phyloP scores from a whole-genome alignment of 2,113 vertebrate genomes.

The Corvus moneduloides region DNA sequence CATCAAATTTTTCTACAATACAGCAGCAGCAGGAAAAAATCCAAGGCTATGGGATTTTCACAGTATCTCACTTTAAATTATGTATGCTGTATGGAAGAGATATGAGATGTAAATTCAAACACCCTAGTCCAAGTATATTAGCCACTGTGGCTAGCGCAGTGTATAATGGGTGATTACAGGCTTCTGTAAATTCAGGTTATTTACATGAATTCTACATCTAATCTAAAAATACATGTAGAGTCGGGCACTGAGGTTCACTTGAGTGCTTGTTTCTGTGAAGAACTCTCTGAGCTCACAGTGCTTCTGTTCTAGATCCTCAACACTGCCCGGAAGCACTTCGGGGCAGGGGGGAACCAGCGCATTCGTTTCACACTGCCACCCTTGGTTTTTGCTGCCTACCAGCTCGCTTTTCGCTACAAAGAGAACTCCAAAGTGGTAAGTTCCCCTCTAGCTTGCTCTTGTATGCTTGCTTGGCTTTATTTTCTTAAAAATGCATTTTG shows the following conservation, averaged over 20 bases:
- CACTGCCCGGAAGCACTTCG: conserved; percentile 96
- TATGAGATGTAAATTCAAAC: background rate
- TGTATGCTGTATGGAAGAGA: background rate
- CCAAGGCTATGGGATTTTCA: background rate
- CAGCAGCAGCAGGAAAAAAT: background rate
- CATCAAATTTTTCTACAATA: background rate
- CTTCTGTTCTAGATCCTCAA: conserved; percentile 86
- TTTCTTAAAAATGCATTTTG: background rate
- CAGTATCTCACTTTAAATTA: background rate
- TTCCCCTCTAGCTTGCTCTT: background rate
- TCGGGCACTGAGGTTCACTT: background rate
- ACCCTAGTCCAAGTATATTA: background rate
- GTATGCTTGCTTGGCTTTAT: background rate
- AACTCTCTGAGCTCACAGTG: background rate
- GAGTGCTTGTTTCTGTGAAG: background rate
- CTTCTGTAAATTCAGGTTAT: background rate
- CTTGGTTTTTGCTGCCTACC: conserved; percentile 94
- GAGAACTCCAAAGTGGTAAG: conserved; percentile 90
- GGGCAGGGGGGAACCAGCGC: conserved; percentile 94
- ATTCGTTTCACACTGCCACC: conserved; percentile 95
- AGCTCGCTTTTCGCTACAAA: conserved; percentile 96
- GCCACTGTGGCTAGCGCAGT: background rate
- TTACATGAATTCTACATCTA: background rate
- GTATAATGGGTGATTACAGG: background rate
- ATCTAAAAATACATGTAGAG: fast-evolving